These are phyloP conservation scores for Ophiodon elongatus DNA, from an alignment of 2,113 vertebrate genomes.

Conservation along the genomic window DNA sequence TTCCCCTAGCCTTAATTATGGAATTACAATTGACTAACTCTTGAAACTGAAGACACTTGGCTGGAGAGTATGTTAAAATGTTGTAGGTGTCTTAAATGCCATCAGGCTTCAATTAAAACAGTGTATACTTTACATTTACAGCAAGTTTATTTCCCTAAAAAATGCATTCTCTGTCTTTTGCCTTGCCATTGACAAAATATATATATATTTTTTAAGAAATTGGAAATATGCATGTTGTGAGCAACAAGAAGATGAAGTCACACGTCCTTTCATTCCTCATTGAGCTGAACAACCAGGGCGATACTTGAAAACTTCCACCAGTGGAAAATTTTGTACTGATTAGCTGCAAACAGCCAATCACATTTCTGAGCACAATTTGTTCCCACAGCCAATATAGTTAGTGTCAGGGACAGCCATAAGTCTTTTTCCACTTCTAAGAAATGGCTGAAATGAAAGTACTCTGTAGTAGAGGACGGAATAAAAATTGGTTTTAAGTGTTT, in stretches of 20 bases:
- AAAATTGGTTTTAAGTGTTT: constrained; percentile 14
- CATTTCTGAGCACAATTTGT: neutral
- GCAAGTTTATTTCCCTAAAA: neutral
- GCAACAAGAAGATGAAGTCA: neutral
- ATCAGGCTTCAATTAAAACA: neutral
- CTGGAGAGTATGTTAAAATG: neutral
- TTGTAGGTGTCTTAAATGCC: neutral
- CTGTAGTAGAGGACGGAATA: neutral
- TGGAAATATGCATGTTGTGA: neutral
- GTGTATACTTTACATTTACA: neutral
- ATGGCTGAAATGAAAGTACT: neutral
- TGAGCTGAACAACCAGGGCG: neutral
- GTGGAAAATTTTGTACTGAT: neutral
- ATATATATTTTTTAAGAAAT: neutral
- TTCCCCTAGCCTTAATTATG: neutral
- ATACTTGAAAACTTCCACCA: neutral
- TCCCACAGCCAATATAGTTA: neutral
- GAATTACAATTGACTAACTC: neutral
- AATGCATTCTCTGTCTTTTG: neutral
- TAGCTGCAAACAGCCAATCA: constrained; percentile 14
- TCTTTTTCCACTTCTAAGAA: constrained; percentile 4
- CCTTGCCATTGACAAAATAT: neutral
- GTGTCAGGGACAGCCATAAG: neutral
- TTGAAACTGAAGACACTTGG: neutral
- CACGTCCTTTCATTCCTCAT: neutral